A percentile compares a stretch with the other conserved stretches of the same genome.
Evolutionary conservation across 2,113 vertebrate species (phyloP).

Genomic region (Danionella cerebrum): DNA sequence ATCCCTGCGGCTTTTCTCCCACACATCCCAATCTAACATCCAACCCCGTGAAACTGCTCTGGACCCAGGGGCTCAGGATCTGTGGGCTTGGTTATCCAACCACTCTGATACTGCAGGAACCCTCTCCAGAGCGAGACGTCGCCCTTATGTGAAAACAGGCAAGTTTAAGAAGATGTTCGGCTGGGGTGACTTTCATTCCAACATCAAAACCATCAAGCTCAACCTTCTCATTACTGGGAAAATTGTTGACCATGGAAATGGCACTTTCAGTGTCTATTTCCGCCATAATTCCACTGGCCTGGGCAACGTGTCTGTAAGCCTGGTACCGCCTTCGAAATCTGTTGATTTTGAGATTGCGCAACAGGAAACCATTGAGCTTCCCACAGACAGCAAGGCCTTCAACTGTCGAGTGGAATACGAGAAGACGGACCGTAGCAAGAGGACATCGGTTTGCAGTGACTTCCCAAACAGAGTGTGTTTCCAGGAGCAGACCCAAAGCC

Average conservation of each 20-base stretch:
- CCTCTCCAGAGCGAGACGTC: constrained; percentile 27
- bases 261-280: constrained; percentile 70
- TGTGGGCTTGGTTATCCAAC: constrained; percentile 39
- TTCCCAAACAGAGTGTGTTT: constrained; percentile 64
- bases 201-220: constrained; percentile 66
- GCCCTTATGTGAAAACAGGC: constrained; percentile 40
- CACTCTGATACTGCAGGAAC: constrained; percentile 10
- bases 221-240: constrained; percentile 69
- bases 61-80: constrained; percentile 3
- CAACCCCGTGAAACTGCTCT: constrained; percentile 2
- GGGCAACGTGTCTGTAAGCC: constrained; percentile 68
- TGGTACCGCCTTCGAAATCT: constrained; percentile 64
- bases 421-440: constrained; percentile 67
- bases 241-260: constrained; percentile 69
- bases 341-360: constrained; percentile 55
- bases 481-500: constrained; percentile 68
- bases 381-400: constrained; percentile 46
- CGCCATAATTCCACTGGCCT: constrained; percentile 67
- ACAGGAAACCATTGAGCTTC: constrained; percentile 49
- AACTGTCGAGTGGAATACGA: constrained; percentile 68
- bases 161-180: constrained; percentile 70
- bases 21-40: neutral
- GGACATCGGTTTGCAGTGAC: constrained; percentile 64
- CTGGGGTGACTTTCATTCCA: constrained; percentile 69
- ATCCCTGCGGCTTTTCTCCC: constrained; percentile 30